Evolutionary conservation across 2,797 vertebrate species (phyloP).

Genomic region (Pagetopsis macropterus): DNA sequence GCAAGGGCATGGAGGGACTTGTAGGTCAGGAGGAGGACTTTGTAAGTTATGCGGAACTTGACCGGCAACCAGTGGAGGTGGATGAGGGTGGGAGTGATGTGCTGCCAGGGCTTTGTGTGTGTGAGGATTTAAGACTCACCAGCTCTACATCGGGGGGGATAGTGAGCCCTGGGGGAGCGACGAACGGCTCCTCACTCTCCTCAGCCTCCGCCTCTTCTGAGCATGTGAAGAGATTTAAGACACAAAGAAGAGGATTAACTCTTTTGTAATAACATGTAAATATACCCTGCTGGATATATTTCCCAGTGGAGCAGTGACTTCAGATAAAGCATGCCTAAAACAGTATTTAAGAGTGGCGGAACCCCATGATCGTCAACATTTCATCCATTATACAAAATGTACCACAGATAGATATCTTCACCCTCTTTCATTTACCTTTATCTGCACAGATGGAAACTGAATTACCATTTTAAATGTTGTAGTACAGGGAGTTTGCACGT

Average conservation of each 20-base stretch:
- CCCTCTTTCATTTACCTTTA: constrained; percentile 19
- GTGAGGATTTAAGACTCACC: constrained; percentile 89
- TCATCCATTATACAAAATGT: constrained; percentile 10
- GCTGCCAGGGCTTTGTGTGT: no score
- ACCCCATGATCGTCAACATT: not conserved
- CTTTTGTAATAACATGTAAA: constrained; percentile 15
- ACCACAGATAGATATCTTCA: constrained; percentile 24
- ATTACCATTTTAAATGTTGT: constrained; percentile 30
- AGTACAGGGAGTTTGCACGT: not conserved
- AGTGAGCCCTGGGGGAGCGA: constrained; percentile 90
- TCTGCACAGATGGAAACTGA: constrained; percentile 19
- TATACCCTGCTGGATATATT: constrained; percentile 19
- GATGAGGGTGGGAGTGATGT: no score
- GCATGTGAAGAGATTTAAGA: constrained; percentile 12
- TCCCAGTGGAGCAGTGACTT: constrained; percentile 15
- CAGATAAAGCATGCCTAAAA: constrained; percentile 27
- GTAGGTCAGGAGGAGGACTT: no score
- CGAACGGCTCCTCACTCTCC: constrained; percentile 94
- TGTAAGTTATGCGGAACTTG: no score
- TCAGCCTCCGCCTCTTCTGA: constrained; percentile 86
- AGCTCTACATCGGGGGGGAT: constrained; percentile 96
- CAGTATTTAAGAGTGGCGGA: constrained; percentile 1
- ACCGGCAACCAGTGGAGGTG: no score
- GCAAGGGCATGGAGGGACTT: no score
- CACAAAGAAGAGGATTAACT: constrained; percentile 1